Conservation (phyloP, 2,888 invertebrate genomes). For the Apamea epomidion region DNA sequence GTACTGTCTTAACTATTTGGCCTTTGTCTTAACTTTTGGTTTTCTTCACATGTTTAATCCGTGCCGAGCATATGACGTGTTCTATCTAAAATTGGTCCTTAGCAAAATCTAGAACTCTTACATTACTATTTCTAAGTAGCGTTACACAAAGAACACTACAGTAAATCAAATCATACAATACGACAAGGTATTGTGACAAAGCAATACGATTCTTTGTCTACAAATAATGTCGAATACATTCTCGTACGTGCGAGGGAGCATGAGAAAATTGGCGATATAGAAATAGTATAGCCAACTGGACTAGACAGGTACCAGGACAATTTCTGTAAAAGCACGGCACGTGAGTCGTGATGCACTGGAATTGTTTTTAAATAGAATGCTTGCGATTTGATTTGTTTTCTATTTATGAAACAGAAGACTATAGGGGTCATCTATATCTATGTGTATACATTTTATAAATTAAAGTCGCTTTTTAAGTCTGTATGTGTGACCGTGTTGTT, state of each 20-base stretch:
- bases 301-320: slow-evolving; percentile 16
- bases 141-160: slow-evolving; percentile 22
- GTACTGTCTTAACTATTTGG: background rate
- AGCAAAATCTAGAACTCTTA: slow-evolving; percentile 4
- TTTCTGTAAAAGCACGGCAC: slow-evolving; percentile 13
- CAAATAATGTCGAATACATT: slow-evolving; percentile 35
- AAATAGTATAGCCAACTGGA: slow-evolving; percentile 2
- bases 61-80: background rate
- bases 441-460: background rate
- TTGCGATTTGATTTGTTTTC: background rate
- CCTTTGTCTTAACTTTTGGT: too few species aligned
- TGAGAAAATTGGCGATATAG: slow-evolving; percentile 41
- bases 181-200: slow-evolving; percentile 42
- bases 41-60: background rate
- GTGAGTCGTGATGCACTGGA: slow-evolving; percentile 1
- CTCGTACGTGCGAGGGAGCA: slow-evolving; percentile 3
- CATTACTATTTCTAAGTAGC: slow-evolving; percentile 8
- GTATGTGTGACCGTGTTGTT: background rate
- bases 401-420: background rate
- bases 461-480: background rate
- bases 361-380: background rate
- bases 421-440: background rate
- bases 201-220: slow-evolving; percentile 51
- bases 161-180: slow-evolving; percentile 34
- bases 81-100: slow-evolving; percentile 6